Evolutionary conservation across 2,888 invertebrate species (phyloP).

Genomic region (Athalia circularis): DNA sequence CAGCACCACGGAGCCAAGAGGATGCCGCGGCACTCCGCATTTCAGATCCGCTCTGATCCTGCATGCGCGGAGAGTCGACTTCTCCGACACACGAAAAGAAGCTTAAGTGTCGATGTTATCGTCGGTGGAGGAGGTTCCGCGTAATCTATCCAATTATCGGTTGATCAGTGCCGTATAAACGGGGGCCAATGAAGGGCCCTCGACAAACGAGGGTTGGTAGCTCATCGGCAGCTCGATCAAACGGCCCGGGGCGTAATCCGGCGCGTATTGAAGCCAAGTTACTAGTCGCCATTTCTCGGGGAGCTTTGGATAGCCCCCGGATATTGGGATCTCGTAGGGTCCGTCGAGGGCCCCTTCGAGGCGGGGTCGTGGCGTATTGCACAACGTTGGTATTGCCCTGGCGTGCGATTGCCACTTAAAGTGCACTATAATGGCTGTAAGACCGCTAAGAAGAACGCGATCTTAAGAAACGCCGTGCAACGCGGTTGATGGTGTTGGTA

Average conservation of each 20-base stretch:
- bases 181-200: constrained; percentile 42
- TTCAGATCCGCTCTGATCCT: neutral
- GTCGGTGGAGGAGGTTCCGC: constrained; percentile 69
- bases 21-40: neutral
- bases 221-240: too few species aligned
- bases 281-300: constrained; percentile 28
- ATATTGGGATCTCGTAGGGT: neutral
- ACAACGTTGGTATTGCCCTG: constrained; percentile 53
- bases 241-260: neutral
- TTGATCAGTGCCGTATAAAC: constrained; percentile 63
- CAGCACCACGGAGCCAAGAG: neutral
- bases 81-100: constrained; percentile 34
- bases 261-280: constrained; percentile 15
- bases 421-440: constrained; percentile 65
- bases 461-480: constrained; percentile 64
- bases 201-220: constrained; percentile 20
- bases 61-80: neutral
- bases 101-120: constrained; percentile 65
- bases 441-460: constrained; percentile 64
- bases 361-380: constrained; percentile 29
- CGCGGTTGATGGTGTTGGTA: neutral
- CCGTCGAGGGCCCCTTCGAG: constrained; percentile 30
- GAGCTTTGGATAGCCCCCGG: constrained; percentile 20
- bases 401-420: constrained; percentile 68
- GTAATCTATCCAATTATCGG: constrained; percentile 73